Percentiles rank a stretch among this genome's conserved stretches.
Evolutionary conservation across 1,140 invertebrate genomes (phyloP).

Genomic region (Nephila pilipes): DNA sequence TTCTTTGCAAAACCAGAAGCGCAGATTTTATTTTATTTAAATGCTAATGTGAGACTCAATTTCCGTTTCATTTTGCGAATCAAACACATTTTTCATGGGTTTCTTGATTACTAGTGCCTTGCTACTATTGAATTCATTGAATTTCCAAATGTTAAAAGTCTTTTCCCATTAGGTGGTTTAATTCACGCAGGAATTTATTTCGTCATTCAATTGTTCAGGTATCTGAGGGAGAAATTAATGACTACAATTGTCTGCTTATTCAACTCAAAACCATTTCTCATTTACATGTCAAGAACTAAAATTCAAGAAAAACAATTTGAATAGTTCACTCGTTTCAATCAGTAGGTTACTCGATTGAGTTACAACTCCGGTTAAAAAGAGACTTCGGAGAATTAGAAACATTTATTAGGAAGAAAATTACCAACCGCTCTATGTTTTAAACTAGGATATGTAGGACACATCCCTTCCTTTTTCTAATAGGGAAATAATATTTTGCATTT

Average conservation of each 20-base stretch:
- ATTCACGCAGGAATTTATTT: slow-evolving; percentile 21
- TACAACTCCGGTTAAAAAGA: not conserved
- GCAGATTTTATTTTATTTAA: not conserved
- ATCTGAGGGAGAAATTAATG: slow-evolving; percentile 26
- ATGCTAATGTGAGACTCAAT: slow-evolving; percentile 9
- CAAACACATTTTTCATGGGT: slow-evolving; percentile 16
- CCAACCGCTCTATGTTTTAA: not conserved
- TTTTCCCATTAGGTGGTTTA: slow-evolving; percentile 17
- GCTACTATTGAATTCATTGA: slow-evolving; percentile 3
- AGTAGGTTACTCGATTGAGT: slow-evolving; percentile 10
- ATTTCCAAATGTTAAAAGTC: slow-evolving; percentile 24
- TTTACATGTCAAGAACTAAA: slow-evolving; percentile 18
- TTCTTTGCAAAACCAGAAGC: not conserved
- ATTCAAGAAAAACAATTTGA: not conserved
- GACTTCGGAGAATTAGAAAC: not conserved
- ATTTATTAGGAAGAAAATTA: slow-evolving; percentile 2
- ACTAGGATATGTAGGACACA: not conserved
- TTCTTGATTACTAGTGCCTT: not conserved
- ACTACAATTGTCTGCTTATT: slow-evolving; percentile 30
- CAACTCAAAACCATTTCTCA: slow-evolving; percentile 27
- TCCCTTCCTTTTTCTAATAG: not conserved
- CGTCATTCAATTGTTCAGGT: slow-evolving; percentile 5
- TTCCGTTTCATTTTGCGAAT: slow-evolving; percentile 12
- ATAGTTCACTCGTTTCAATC: slow-evolving; percentile 28
- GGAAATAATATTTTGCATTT: too few relatives aligned